These are phyloP conservation scores for Platycheirus albimanus DNA, from an alignment of 2,888 invertebrate species.

Conservation along the genomic window DNA sequence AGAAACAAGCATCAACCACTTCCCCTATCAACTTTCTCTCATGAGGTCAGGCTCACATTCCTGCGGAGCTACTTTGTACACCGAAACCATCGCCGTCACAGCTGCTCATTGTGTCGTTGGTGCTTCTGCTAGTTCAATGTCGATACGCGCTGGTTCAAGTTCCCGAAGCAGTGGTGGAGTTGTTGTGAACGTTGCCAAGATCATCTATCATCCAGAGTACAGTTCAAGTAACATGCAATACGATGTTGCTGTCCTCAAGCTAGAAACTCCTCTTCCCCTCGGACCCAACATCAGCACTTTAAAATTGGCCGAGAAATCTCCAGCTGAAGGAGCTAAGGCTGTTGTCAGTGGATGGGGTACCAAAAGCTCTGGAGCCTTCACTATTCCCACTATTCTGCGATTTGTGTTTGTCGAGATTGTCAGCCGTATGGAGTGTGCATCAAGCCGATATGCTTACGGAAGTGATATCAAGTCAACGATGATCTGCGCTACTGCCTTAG, in stretches of 20 bases:
- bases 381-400: neutral
- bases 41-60: constrained; percentile 76
- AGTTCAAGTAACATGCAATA: constrained; percentile 83
- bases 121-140: constrained; percentile 44
- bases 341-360: constrained; percentile 77
- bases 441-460: neutral
- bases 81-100: constrained; percentile 80
- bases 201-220: constrained; percentile 83
- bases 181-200: neutral
- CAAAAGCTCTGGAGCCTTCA: constrained; percentile 75
- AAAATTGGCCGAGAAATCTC: constrained; percentile 79
- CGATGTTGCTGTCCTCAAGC: constrained; percentile 84
- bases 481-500: constrained; percentile 80
- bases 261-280: constrained; percentile 82
- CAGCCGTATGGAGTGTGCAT: neutral
- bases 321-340: constrained; percentile 74
- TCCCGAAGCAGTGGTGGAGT: constrained; percentile 79
- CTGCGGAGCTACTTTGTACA: constrained; percentile 83
- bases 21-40: constrained; percentile 79
- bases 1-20: constrained; percentile 79
- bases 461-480: constrained; percentile 64
- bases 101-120: constrained; percentile 84
- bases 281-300: constrained; percentile 82
- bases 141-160: constrained; percentile 84
- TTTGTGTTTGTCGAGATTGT: constrained; percentile 4